Evolutionary conservation across 2,888 invertebrate species (phyloP), one percentile per base, ranked within the genome.

Genomic region (Trichogramma dendrolimi): DNA sequence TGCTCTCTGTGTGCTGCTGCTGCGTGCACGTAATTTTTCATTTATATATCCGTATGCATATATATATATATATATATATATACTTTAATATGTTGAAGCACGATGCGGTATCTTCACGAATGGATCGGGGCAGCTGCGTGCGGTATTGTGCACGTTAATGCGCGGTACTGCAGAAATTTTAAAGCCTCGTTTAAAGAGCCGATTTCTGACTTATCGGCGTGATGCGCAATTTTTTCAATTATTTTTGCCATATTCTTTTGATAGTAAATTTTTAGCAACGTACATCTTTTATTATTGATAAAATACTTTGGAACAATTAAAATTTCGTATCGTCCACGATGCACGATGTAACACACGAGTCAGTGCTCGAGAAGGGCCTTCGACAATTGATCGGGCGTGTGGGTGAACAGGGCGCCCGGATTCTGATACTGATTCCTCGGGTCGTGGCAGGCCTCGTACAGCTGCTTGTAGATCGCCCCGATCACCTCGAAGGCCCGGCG

Each of bases 401-500:
- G 86, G 38, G 85, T 83, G 62, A 94, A 87, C 70, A 94, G 84
- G 49, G 82, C 79, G 38, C 84, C 82, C 0, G 92, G 89, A 76
- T 91, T 89, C 71, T 84, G 82, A 79, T 94, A 94, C 4, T 87
- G 85, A 82, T 94, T 94, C 38, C 79, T 80, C 0, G 91, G 86
- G 77, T 94, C 87, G 72, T 88, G 84, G 43, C 96, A 89, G 50
- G 89, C 88, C 67, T 89, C 85, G 78, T 92, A 90, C 40, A 96
- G 83, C 78, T 94, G 92, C 67, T 87, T 87, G 78, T 96, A 96
- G 71, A 95, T 93, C 40, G 93, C 91, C 62, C 91, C 84, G 67
- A 96, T 88, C 4, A 96, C 90, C 79, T 92, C 91, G 77, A 91
- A 91, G 2, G 95, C 87, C 68, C 92, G 83, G 72, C 86, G 89